phyloP scores from a whole-genome alignment of 1,140 invertebrate genomes.

The Heliconius nattereri region DNA sequence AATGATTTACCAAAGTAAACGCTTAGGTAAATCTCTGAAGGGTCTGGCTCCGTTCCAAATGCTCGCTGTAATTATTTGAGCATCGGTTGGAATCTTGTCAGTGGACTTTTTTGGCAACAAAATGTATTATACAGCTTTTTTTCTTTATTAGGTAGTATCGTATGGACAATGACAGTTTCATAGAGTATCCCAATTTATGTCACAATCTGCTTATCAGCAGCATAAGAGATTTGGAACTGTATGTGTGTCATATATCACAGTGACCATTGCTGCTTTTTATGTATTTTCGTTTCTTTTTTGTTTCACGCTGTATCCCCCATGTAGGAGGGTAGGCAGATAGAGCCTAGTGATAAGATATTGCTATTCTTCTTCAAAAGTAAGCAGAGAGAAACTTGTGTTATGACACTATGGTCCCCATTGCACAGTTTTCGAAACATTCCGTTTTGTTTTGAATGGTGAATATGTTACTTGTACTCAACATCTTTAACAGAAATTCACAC shows the following conservation, averaged over 20 bases:
- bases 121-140: neutral
- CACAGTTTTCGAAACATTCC: too few relatives aligned
- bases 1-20: neutral
- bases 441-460: too few relatives aligned
- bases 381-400: neutral
- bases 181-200: neutral
- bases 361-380: too few relatives aligned
- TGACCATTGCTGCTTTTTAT: neutral
- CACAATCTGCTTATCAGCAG: neutral
- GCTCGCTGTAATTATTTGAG: neutral
- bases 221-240: neutral
- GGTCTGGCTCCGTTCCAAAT: neutral
- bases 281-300: neutral
- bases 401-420: neutral
- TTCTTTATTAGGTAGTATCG: neutral
- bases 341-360: too few relatives aligned
- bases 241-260: neutral
- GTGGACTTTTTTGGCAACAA: slow-evolving; percentile 1
- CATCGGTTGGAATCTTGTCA: neutral
- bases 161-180: neutral
- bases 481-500: too few relatives aligned
- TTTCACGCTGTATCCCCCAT: neutral
- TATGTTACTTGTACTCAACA: too few relatives aligned
- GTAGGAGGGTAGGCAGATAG: neutral
- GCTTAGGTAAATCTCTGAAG: slow-evolving; percentile 2